These are phyloP conservation scores for Hippasteria phrygiana DNA, from an alignment of 53 echinoderm and acorn worm species.

Conservation along the genomic window DNA sequence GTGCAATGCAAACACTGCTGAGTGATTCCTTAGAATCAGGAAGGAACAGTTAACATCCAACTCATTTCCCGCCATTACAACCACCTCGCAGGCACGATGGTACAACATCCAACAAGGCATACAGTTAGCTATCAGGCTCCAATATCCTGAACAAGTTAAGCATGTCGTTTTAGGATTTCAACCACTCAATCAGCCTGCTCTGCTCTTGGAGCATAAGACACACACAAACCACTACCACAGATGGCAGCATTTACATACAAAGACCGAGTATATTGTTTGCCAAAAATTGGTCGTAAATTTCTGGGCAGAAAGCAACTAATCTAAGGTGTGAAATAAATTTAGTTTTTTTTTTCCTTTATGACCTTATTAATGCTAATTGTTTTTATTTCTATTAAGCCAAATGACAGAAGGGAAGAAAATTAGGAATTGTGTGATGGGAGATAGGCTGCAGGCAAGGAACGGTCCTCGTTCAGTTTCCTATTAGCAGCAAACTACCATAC, in stretches of 20 bases:
- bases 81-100: constrained; percentile 35
- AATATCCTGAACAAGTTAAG: constrained; percentile 63
- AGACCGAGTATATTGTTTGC: not conserved
- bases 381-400: constrained; percentile 54
- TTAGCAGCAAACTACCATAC: constrained; percentile 40
- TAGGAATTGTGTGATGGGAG: not conserved
- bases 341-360: constrained; percentile 26
- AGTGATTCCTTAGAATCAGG: constrained; percentile 30
- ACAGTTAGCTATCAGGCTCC: constrained; percentile 32
- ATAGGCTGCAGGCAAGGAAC: not conserved
- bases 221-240: not conserved
- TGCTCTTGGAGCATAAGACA: constrained; percentile 16
- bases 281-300: constrained; percentile 21
- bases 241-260: constrained; percentile 13
- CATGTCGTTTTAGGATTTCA: constrained; percentile 38
- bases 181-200: constrained; percentile 44
- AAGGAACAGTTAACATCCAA: constrained; percentile 47
- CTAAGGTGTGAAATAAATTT: constrained; percentile 57
- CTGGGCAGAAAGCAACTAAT: constrained; percentile 12
- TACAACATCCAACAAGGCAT: constrained; percentile 16
- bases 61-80: constrained; percentile 40
- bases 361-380: constrained; percentile 61
- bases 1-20: constrained; percentile 33
- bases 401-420: constrained; percentile 27
- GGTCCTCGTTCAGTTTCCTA: constrained; percentile 39